A percentile compares a stretch with the other conserved stretches of the same genome.
Conservation (phyloP, 2,888 invertebrate genomes). For the Oegoconia quadripuncta region DNA sequence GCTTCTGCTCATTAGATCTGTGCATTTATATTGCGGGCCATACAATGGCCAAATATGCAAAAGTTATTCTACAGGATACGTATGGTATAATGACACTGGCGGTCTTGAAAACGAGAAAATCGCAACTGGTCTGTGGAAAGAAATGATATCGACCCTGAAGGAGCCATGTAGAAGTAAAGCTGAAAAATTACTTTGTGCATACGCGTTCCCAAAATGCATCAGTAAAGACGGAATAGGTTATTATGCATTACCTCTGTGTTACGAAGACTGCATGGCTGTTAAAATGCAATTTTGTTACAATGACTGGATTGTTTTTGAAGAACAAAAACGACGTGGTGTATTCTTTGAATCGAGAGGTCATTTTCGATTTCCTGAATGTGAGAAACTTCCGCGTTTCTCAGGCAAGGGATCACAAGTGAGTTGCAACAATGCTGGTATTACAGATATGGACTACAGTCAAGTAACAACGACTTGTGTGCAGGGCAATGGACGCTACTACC, state of each 20-base stretch:
- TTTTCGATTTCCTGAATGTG: conserved; percentile 93
- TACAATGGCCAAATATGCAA: conserved; percentile 92
- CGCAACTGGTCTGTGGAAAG: conserved; percentile 90
- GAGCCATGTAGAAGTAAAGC: conserved; percentile 93
- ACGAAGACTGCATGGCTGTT: conserved; percentile 96
- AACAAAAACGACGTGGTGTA: conserved; percentile 89
- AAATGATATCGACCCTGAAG: conserved; percentile 87
- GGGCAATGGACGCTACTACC: conserved; percentile 94
- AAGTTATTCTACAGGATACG: conserved; percentile 82
- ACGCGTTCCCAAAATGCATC: conserved; percentile 94
- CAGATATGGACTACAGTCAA: conserved; percentile 88
- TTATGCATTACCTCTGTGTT: conserved; percentile 87
- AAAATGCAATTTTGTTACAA: conserved; percentile 94
- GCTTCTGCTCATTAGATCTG: conserved; percentile 62
- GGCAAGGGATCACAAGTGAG: conserved; percentile 80
- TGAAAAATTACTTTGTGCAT: conserved; percentile 93
- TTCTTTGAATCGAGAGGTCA: conserved; percentile 90
- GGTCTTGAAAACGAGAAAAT: conserved; percentile 92
- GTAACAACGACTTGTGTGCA: conserved; percentile 92
- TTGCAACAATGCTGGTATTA: conserved; percentile 92
- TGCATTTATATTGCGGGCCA: conserved; percentile 88
- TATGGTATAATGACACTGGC: conserved; percentile 88
- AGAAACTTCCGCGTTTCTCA: conserved; percentile 85
- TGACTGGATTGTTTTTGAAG: conserved; percentile 95
- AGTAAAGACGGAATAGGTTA: conserved; percentile 82